Percentiles rank a stretch among this genome's conserved stretches.
Evolutionary conservation across 2,888 invertebrate genomes (phyloP).

Genomic region (Xanthostigma xanthostigma): DNA sequence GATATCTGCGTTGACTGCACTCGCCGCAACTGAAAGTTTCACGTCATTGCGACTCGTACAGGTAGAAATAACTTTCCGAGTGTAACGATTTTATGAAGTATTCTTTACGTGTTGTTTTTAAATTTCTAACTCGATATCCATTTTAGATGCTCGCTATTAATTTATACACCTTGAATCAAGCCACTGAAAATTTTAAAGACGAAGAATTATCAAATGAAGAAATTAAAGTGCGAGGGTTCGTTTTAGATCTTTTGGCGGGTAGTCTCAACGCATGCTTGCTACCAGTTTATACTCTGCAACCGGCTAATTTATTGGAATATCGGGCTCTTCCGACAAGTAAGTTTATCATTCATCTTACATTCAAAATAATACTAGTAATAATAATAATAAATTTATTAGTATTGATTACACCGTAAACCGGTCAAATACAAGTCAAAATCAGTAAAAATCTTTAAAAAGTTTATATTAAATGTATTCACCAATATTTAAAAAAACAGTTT

Average conservation of each 20-base stretch:
- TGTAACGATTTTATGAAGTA: neutral
- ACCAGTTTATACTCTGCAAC: slow-evolving; percentile 54
- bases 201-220: slow-evolving; percentile 41
- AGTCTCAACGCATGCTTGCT: slow-evolving; percentile 51
- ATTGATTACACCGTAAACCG: too few species aligned
- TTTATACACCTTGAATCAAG: slow-evolving; percentile 52
- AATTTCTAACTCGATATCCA: slow-evolving; percentile 2
- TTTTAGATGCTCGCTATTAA: slow-evolving; percentile 58
- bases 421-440: too few species aligned
- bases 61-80: slow-evolving; percentile 22
- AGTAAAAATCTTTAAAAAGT: too few species aligned
- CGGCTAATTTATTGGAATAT: slow-evolving; percentile 42
- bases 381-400: too few species aligned
- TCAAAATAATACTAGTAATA: too few species aligned
- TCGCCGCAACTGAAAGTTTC: slow-evolving; percentile 65
- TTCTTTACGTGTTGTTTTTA: slow-evolving; percentile 5
- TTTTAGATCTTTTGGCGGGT: slow-evolving; percentile 46
- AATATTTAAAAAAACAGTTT: too few species aligned
- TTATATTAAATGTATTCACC: too few species aligned
- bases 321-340: slow-evolving; percentile 54
- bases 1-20: slow-evolving; percentile 54
- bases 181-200: slow-evolving; percentile 29
- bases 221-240: slow-evolving; percentile 37
- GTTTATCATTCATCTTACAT: slow-evolving; percentile 10
- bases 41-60: slow-evolving; percentile 57